phyloP scores from a whole-genome alignment of 1,140 invertebrate species.

The Zaprionus africanus region DNA sequence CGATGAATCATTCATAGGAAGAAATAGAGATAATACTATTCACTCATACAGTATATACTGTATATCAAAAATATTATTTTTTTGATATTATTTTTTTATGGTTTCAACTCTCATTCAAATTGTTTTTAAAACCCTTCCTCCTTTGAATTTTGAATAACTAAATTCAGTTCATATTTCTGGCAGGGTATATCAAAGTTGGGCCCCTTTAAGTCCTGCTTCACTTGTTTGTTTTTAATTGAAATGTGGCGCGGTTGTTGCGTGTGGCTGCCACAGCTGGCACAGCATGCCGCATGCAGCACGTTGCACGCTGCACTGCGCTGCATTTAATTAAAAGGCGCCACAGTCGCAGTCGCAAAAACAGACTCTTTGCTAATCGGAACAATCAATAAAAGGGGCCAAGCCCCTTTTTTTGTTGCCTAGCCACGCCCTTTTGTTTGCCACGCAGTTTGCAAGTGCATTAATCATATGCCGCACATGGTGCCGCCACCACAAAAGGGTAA shows the following conservation, averaged over 20 bases:
- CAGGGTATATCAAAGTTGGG: neutral
- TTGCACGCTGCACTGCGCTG: slow-evolving; percentile 4
- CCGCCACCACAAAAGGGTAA: slow-evolving; percentile 14
- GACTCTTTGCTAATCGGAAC: slow-evolving; percentile 51
- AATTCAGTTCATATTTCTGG: neutral
- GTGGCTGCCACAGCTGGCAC: slow-evolving; percentile 36
- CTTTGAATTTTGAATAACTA: neutral
- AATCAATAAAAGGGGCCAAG: slow-evolving; percentile 60
- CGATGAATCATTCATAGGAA: too few species aligned
- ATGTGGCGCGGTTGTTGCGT: slow-evolving; percentile 42
- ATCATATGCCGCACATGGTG: slow-evolving; percentile 58
- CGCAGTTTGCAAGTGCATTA: slow-evolving; percentile 52
- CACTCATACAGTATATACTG: too few species aligned
- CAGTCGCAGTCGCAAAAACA: slow-evolving; percentile 22
- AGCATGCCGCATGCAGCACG: slow-evolving; percentile 15
- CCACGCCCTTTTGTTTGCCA: neutral
- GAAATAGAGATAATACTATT: too few species aligned
- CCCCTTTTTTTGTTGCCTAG: slow-evolving; percentile 14
- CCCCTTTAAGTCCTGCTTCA: too few species aligned
- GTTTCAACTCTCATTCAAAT: neutral
- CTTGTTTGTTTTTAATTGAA: slow-evolving; percentile 44
- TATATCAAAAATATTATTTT: too few species aligned
- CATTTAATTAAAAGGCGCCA: slow-evolving; percentile 73
- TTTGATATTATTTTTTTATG: too few species aligned
- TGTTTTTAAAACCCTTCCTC: neutral